Evolutionary conservation across 2,113 vertebrate species (phyloP), one percentile per base, ranked within the genome.

Genomic region (Eubucco bourcierii): DNA sequence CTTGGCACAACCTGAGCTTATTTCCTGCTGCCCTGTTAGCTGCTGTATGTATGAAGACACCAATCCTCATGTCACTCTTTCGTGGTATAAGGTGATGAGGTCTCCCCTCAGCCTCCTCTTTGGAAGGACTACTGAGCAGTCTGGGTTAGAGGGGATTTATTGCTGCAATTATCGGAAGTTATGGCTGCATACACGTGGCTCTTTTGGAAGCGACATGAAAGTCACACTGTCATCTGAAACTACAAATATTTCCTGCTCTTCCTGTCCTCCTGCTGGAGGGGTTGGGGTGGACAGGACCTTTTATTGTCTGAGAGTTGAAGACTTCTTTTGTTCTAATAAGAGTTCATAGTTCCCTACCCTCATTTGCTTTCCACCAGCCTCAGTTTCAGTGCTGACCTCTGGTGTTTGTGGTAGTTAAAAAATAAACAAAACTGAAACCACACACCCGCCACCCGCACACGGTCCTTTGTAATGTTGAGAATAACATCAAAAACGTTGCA

Each of bases 81-180:
- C 25, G 50, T 52, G 50, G 50, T 52, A 52, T 23, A 52, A 13
- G 50, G 50, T 52, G 50, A 52, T 13, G 50, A 52, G 50, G 12
- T 52, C 50, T 24, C 23, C 23, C 23, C 50, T 52, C 50, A 25
- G 50, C 23, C 50, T 50, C 47, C 47, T 23, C 10, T 50, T 50
- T 11, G 3, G 20, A 24, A 24, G 14, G 31, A 10, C 2, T 2
- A 47, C 37, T 0, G 1, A 47, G 73, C 12, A 13, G 25, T 46
- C 24, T 1, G 20, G 10, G 21, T 46, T 53, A 11, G n/a, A 3
- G 50, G 63, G 39, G 72, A 31, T 58, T 73, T 82, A 31, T 37
- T 81, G 44, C 67, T 68, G 1, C 0, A 0, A 15, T 58, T 39
- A 6, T 7, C 0, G 0, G 83, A 52, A 56, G 58, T 63, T 8